phyloP scores from a whole-genome alignment of 2,888 invertebrate species.

The Platycheirus albimanus region DNA sequence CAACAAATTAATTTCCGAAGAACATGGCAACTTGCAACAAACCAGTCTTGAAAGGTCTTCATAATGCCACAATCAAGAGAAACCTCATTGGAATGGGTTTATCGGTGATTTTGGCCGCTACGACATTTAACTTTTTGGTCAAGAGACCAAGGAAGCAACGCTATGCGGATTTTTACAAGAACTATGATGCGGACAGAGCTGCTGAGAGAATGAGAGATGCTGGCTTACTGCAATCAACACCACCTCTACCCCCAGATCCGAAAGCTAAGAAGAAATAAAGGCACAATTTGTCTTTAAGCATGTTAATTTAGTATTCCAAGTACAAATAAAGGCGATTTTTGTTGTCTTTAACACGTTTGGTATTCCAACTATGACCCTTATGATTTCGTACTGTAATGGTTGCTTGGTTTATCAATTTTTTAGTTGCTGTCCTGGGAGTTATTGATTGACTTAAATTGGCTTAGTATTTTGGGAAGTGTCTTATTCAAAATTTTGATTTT shows the following conservation, averaged over 20 bases:
- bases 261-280: conserved; percentile 2
- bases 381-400: no score
- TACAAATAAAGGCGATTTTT: no score
- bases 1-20: neutral
- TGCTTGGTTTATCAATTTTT: no score
- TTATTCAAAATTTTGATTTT: no score
- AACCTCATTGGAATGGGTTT: conserved; percentile 84
- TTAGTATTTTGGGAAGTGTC: no score
- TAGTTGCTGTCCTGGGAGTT: no score
- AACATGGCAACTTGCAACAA: conserved; percentile 78
- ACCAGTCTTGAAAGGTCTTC: conserved; percentile 88
- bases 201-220: conserved; percentile 82
- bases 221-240: conserved; percentile 80
- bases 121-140: conserved; percentile 83
- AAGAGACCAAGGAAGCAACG: conserved; percentile 84
- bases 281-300: neutral
- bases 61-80: conserved; percentile 85
- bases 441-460: no score
- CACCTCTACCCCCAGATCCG: neutral
- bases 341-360: no score
- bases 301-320: no score
- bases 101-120: conserved; percentile 81
- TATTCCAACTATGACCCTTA: no score
- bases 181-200: conserved; percentile 81
- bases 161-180: conserved; percentile 89